These are phyloP conservation scores for Drosophila takahashii DNA, from an alignment of 1,140 invertebrate genomes.

Conservation along the genomic window DNA sequence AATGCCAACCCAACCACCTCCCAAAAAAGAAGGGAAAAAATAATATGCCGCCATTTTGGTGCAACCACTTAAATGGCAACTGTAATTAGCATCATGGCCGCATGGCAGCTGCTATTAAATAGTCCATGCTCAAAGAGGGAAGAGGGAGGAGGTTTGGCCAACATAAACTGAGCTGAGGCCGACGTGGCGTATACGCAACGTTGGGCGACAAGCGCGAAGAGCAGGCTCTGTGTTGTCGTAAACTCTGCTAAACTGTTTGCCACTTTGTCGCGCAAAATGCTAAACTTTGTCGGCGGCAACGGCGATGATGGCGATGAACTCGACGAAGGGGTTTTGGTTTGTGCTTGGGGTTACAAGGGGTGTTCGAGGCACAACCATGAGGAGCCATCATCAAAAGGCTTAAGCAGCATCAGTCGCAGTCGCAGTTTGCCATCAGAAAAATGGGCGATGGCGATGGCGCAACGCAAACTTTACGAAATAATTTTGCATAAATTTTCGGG, in stretches of 20 bases:
- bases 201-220: slow-evolving; percentile 44
- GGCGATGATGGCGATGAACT: slow-evolving; percentile 65
- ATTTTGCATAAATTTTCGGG: slow-evolving; percentile 81
- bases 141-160: background rate
- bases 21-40: slow-evolving; percentile 15
- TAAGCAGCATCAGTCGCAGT: slow-evolving; percentile 69
- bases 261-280: slow-evolving; percentile 82
- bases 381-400: slow-evolving; percentile 79
- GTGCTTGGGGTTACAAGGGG: slow-evolving; percentile 7
- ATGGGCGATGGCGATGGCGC: slow-evolving; percentile 65
- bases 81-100: slow-evolving; percentile 82
- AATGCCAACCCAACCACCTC: slow-evolving; percentile 1
- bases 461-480: slow-evolving; percentile 81
- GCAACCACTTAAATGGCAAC: slow-evolving; percentile 82
- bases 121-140: slow-evolving; percentile 47
- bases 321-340: background rate
- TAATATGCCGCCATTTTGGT: slow-evolving; percentile 68
- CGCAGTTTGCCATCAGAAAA: slow-evolving; percentile 59
- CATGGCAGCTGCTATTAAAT: slow-evolving; percentile 81
- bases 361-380: slow-evolving; percentile 7
- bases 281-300: slow-evolving; percentile 72
- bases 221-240: slow-evolving; percentile 71
- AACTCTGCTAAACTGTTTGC: slow-evolving; percentile 83
- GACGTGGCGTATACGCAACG: slow-evolving; percentile 72
- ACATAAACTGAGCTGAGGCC: slow-evolving; percentile 54